These are phyloP conservation scores for Formica aserva DNA, from an alignment of 2,888 invertebrate genomes.

Conservation along the genomic window DNA sequence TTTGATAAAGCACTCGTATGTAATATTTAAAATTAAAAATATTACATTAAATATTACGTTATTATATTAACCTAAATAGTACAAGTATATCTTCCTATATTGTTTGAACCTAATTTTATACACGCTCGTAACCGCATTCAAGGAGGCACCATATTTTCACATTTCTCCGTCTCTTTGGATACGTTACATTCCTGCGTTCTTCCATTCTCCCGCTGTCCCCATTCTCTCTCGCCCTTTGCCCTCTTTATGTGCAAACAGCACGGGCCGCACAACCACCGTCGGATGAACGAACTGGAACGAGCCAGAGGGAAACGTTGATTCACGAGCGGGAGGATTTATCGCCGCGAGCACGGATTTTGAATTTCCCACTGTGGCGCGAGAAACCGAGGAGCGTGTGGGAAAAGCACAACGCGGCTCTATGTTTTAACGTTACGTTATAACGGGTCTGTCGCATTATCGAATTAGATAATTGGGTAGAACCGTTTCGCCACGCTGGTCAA, in stretches of 20 bases:
- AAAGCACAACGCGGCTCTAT: constrained; percentile 45
- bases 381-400: constrained; percentile 37
- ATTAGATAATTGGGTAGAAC: constrained; percentile 52
- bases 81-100: background rate
- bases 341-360: constrained; percentile 63
- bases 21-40: background rate
- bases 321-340: constrained; percentile 55
- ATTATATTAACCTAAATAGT: background rate
- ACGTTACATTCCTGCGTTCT: constrained; percentile 48
- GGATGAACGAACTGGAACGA: constrained; percentile 75
- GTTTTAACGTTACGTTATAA: constrained; percentile 57
- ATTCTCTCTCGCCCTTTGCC: constrained; percentile 48
- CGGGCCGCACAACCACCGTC: constrained; percentile 60
- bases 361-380: constrained; percentile 60
- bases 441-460: constrained; percentile 42
- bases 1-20: background rate
- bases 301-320: constrained; percentile 52
- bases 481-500: constrained; percentile 47
- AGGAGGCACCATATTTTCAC: constrained; percentile 52
- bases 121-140: constrained; percentile 24
- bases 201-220: constrained; percentile 41
- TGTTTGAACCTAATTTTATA: constrained; percentile 15
- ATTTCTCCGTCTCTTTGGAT: constrained; percentile 54
- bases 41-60: background rate
- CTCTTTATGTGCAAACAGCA: constrained; percentile 55